Percentiles rank a stretch among this genome's conserved stretches.
These are phyloP conservation scores for Dallia pectoralis DNA, from an alignment of 2,797 vertebrate genomes.

Conservation along the genomic window DNA sequence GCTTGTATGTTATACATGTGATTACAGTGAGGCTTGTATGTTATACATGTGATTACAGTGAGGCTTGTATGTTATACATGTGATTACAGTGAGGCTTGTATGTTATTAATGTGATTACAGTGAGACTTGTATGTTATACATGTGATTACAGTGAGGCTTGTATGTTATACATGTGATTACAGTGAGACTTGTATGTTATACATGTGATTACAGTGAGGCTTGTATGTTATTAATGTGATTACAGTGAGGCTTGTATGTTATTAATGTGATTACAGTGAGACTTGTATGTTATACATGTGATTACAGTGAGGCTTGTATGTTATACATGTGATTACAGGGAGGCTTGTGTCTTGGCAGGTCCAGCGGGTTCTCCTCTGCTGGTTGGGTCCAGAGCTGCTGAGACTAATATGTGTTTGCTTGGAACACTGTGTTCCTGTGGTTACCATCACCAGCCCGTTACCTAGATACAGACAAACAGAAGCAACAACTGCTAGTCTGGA, in stretches of 20 bases:
- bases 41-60: background rate
- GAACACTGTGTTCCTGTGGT: constrained; percentile 74
- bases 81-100: too few species aligned
- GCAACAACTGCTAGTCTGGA: background rate
- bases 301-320: too few species aligned
- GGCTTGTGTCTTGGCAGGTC: background rate
- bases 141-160: too few species aligned
- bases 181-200: background rate
- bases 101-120: too few species aligned
- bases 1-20: background rate
- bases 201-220: background rate
- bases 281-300: too few species aligned
- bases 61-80: background rate
- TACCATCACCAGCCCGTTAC: constrained; percentile 72
- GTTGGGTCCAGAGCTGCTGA: constrained; percentile 52
- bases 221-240: background rate
- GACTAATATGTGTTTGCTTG: constrained; percentile 62
- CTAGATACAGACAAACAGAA: constrained; percentile 13
- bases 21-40: background rate
- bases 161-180: too few species aligned
- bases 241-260: too few species aligned
- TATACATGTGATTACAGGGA: too few species aligned
- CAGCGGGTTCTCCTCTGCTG: constrained; percentile 50
- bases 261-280: too few species aligned
- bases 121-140: too few species aligned